These are phyloP conservation scores for Agrilus biguttatus DNA, from an alignment of 2,888 invertebrate genomes.

Conservation along the genomic window DNA sequence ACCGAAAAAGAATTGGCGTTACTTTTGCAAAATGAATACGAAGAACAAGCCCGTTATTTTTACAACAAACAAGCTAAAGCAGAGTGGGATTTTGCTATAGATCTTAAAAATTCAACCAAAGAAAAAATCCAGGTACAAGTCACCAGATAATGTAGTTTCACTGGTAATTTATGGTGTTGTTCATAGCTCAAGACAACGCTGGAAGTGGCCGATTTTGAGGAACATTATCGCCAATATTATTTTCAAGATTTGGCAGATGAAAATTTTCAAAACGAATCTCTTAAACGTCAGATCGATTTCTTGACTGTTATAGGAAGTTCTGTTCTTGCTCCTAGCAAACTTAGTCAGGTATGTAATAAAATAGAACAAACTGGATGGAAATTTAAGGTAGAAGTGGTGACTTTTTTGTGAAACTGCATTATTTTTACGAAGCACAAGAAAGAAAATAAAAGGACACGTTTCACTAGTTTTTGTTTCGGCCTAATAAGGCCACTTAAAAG, in stretches of 20 bases:
- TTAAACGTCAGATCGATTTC: conserved; percentile 31
- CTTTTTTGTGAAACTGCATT: too few species aligned
- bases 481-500: too few species aligned
- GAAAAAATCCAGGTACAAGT: background rate
- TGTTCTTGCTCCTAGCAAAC: conserved; percentile 25
- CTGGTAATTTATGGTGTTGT: background rate
- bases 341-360: conserved; percentile 28
- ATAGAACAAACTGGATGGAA: too few species aligned
- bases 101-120: background rate
- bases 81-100: conserved; percentile 1
- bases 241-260: conserved; percentile 21
- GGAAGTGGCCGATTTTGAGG: conserved; percentile 21
- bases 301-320: conserved; percentile 34
- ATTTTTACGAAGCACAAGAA: too few species aligned
- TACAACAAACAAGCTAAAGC: background rate
- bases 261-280: conserved; percentile 24
- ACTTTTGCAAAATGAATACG: conserved; percentile 1
- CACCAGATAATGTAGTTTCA: too few species aligned
- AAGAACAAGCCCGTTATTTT: background rate
- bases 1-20: conserved; percentile 3
- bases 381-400: too few species aligned
- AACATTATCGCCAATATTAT: conserved; percentile 27
- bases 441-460: too few species aligned
- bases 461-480: too few species aligned
- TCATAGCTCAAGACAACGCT: conserved; percentile 3